Base-by-base conservation (phyloP, 1,140 invertebrate genomes). In the Cyclina sinensis region DNA sequence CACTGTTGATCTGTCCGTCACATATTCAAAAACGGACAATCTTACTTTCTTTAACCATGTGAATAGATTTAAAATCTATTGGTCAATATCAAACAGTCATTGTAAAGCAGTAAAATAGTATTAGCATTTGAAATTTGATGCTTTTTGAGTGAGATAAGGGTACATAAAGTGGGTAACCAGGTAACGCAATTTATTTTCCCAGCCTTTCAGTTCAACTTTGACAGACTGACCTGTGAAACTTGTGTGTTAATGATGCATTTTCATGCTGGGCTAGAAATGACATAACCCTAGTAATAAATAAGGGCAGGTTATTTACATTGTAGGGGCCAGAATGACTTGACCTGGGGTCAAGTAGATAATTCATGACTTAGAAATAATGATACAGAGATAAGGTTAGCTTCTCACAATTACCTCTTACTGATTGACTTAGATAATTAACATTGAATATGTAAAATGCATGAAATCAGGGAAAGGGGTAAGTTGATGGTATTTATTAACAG, bases 271-370 rank as follows among this genome's bases (percentile, higher is more conserved):
- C 48, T 39, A 46, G 54, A 59, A 86, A 86, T 86, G 84, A 86
- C 73, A 86, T 86, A 86, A 86, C 84, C 73, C 57, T 16, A 43
- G 70, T 68, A 37, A 74, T 86, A 86, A 86, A 86, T 86, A 86
- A 84, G 84, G 84, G 84, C 84, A 62, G 84, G 84, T 76, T 86
- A 86, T 86, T 86, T 86, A 86, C 84, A 86, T 86, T 78, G 84
- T 59, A 78, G 84, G 84, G 73, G 74, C 84, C 70, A 76, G 70
- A 74, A 78, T 86, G 30, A 27, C 54, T 59, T 86, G 84, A 86
- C 84, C 84, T 37, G 9, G 39, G 84, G 84, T 86, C 84, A 86
- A 86, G 84, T 86, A 86, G 84, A 86, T 86, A 86, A 74, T 86
- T 86, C 70, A 78, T 76, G 84, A 73, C 74, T 78, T 78, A 62